Evolutionary conservation across 2,113 vertebrate genomes (phyloP), one percentile per base, ranked within the genome.

Genomic region (Myotis davidii): DNA sequence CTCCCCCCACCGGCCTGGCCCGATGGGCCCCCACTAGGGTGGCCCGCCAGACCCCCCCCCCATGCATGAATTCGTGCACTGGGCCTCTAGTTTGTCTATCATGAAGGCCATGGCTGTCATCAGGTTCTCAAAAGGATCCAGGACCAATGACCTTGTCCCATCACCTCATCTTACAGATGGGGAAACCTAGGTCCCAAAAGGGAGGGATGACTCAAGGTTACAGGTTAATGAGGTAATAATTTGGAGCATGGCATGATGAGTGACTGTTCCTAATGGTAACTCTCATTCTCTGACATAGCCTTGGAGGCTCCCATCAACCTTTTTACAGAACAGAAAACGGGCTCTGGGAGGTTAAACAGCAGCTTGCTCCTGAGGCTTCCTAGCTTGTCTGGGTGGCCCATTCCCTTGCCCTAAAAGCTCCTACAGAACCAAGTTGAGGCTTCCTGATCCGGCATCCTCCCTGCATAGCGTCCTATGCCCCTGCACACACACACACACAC

Each of bases 81-180:
- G 10, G 45, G 10, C 45, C 45, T 45, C 10, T 9, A 45, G 10
- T 27, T 5, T 59, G 39, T 88, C 48, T 94, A 2, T 13, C 32
- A 37, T 21, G 73, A 48, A 45, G 29, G 20, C 45, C 54, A 50
- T 0, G 2, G 32, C 87, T 50, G 37, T 27, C 48, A n/a, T n/a
- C 48, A 82, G 88, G 73, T 65, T 84, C 79, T 92, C 81, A 85
- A n/a, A 83, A 59, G 70, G 70, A 81, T n/a, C 65, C n/a, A 64
- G 85, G 54, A 84, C n/a, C 59, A 37, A 21, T 8, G 11, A 25
- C 52, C 69, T 29, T 34, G 4, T 93, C 54, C 48, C 39, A 48
- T 39, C 20, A 25, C 48, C 6, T 89, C 78, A 70, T 25, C 65
- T 85, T 25, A 64, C 34, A 82, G 37, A 59, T n/a, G 32, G 20